Conservation (phyloP, 2,113 vertebrate species). For the Cheirogaleus medius region DNA sequence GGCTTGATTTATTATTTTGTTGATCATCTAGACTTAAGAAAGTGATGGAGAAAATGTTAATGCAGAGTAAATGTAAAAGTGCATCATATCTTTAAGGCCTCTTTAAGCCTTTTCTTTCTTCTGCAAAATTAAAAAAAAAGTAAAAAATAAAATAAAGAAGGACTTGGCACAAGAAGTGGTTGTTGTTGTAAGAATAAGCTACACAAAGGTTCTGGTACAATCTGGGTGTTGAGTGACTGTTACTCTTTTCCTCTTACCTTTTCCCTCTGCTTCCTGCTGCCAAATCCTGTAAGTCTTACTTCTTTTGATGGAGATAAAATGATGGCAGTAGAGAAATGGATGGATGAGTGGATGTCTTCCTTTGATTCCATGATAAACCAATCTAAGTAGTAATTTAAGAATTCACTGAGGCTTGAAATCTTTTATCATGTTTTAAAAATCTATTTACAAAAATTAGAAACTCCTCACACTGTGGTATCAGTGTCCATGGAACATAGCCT, state of each 20-base stretch:
- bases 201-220: not conserved
- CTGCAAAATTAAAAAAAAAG: not conserved
- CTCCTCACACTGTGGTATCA: not conserved
- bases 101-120: not conserved
- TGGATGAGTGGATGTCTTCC: not conserved
- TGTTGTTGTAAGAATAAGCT: not conserved
- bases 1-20: not conserved
- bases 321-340: not conserved
- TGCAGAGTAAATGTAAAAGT: not conserved
- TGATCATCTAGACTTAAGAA: not conserved
- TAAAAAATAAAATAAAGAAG: not conserved
- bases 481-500: not conserved
- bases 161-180: not conserved
- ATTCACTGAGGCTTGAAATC: not conserved
- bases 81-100: not conserved
- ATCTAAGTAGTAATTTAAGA: not conserved
- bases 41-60: not conserved
- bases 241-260: too few species aligned
- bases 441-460: not conserved
- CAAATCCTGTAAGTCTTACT: not conserved
- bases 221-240: not conserved
- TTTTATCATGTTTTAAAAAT: constrained; percentile 1
- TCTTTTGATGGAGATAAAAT: not conserved
- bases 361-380: not conserved
- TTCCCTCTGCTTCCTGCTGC: not conserved